Evolutionary conservation across 2,113 vertebrate genomes (phyloP), one percentile per base, ranked within the genome.

Genomic region (Sturnus vulgaris): DNA sequence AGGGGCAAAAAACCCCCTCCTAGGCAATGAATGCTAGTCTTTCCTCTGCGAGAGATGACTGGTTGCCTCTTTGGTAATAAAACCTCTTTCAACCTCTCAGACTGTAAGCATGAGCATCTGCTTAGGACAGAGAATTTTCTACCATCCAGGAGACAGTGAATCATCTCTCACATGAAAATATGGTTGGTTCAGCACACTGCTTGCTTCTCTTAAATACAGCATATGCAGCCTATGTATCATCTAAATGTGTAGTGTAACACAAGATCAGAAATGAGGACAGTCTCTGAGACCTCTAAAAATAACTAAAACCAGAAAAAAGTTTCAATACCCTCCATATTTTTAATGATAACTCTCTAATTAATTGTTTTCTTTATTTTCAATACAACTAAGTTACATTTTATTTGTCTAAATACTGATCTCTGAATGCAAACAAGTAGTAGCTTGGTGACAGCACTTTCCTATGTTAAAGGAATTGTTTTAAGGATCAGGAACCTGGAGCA

Each of bases 121-220:
- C 86, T 91, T 72, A 83, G 92, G 79, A 55, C 64, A 57, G 79
- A 95, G 84, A 71, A 52, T 92, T 84, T 88, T 95, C 79, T 92
- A 82, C 68, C 59, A 82, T 86, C 90, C 78, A 83, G 80, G 50
- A 91, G 86, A 83, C 68, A 8, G 5, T 35, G 77, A 88, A 86
- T 90, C 89, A 95, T 91, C 64, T 94, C 91, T 97, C 82, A 95
- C 90, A 87, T 92, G 88, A 90, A 97, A 96, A 95, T 90, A 86
- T 47, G 75, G 94, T 95, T 87, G 78, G 75, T 72, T 88, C 88
- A 92, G 87, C 77, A 92, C 75, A 71, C 73, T 86, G 75, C 80
- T 93, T 30, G 31, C 42, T 88, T 80, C 83, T 94, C 90, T 89
- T 80, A 88, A 73, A 63, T 27, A 79, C 12, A 10, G 55, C 9